Base-by-base conservation (phyloP, 2,113 vertebrate species). In the Sprattus sprattus region DNA sequence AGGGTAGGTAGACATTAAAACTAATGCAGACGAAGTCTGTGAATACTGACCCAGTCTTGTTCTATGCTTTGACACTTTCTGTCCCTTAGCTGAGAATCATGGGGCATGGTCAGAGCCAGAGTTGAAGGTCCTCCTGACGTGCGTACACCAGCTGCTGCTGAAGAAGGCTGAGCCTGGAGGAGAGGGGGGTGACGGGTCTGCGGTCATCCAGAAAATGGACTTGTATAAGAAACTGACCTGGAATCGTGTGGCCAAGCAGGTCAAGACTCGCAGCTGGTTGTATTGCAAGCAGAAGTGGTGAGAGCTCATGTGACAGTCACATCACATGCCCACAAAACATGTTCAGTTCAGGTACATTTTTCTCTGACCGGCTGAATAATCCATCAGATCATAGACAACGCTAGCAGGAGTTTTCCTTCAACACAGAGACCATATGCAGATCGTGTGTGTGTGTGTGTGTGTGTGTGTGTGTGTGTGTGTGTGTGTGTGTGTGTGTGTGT, bases 211-310 rank as follows among this genome's bases (percentile, higher is more conserved):
- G 57, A 89, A 87, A 83, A 81, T 90, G 15, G 91, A 91, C 75
- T 89, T 95, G 3, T 93, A 87, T 46, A 87, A 83, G 39, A 89
- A 88, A 2, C 85, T 95, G 2, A 93, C 94, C 1, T 95, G 92
- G 93, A 89, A 22, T 16, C 28, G 86, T 1, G 92, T 95, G 85
- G 88, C 93, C 28, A 13, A 44, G 2, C 60, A 88, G 75, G 93
- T 89, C 57, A 39, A 88, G 82, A 90, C 84, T n/a, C 88, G 91
- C 52, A 81, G 47, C 45, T 92, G 89, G 88, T 11, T 20, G 45
- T 85, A 92, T 88, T 91, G 89, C 83, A 87, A 87, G 25, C 45
- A 49, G 6, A 91, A 91, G 82, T 91, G 90, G 90, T 90, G 50
- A 87, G 89, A 39, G 39, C 39, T 39, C 39, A 1, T 39, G 39